These are phyloP conservation scores for Glossophaga mutica DNA, from an alignment of 2,797 vertebrate species.

Conservation along the genomic window DNA sequence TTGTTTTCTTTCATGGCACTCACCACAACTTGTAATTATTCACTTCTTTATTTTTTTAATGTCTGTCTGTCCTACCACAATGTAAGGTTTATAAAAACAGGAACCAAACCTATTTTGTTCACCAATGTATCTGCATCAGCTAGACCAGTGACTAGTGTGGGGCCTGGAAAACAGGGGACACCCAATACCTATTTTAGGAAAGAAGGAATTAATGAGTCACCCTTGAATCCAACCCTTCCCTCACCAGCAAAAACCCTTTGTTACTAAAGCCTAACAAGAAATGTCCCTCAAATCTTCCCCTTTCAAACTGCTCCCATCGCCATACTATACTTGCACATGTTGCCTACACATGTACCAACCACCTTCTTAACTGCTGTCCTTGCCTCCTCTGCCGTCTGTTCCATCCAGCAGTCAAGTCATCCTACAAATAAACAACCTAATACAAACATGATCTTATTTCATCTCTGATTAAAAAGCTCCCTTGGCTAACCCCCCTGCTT, in stretches of 20 bases:
- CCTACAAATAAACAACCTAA: not conserved
- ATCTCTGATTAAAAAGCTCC: not conserved
- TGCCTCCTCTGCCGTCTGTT: not conserved
- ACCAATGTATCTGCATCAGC: not conserved
- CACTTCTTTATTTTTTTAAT: not conserved
- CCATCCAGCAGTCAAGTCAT: not conserved
- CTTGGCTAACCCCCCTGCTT: not conserved
- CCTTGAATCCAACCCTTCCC: not conserved
- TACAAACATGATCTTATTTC: not conserved
- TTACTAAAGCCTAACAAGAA: not conserved
- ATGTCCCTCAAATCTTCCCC: not conserved
- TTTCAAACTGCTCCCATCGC: not conserved
- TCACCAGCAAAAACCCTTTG: not conserved
- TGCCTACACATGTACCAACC: not conserved
- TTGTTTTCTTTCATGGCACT: not conserved
- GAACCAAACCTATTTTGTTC: not conserved
- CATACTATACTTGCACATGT: not conserved
- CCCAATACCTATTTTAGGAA: not conserved
- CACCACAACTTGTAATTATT: not conserved
- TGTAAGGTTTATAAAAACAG: not conserved
- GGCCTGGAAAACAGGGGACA: not conserved
- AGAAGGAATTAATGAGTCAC: conserved; percentile 16
- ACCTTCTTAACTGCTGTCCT: not conserved
- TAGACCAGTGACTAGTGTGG: not conserved
- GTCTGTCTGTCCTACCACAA: not conserved